These are phyloP conservation scores for Lepidothrix coronata DNA, from an alignment of 2,113 vertebrate genomes.

Conservation along the genomic window DNA sequence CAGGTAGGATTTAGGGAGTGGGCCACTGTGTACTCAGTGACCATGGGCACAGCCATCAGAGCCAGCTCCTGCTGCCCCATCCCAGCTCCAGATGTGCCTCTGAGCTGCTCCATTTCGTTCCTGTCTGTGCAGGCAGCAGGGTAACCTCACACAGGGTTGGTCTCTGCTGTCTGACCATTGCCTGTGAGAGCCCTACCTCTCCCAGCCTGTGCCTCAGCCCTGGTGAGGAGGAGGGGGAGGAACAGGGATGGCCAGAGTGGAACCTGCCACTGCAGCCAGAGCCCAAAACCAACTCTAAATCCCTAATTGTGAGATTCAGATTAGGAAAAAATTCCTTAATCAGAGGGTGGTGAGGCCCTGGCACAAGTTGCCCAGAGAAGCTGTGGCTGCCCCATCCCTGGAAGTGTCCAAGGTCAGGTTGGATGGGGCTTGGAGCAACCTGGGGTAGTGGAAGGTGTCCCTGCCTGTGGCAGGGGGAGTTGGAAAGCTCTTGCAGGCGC, in stretches of 20 bases:
- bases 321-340: not conserved
- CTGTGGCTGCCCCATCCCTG: not conserved
- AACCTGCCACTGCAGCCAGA: not conserved
- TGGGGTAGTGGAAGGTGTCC: rapidly evolving
- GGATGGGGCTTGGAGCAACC: rapidly evolving
- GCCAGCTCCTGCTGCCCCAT: not conserved
- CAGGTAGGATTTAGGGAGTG: not conserved
- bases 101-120: not conserved
- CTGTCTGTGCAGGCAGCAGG: not conserved
- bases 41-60: rapidly evolving
- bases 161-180: not conserved
- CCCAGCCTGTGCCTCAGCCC: not conserved
- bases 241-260: rapidly evolving
- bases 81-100: rapidly evolving
- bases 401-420: rapidly evolving
- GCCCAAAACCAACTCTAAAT: not conserved
- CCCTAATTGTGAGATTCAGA: not conserved
- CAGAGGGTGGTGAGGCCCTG: rapidly evolving
- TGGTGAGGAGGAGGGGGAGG: not conserved
- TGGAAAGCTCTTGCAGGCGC: not conserved
- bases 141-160: rapidly evolving
- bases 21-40: rapidly evolving
- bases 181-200: rapidly evolving
- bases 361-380: not conserved
- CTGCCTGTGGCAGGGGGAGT: not conserved